Conservation (phyloP, 1,140 invertebrate species). For the Anastrepha obliqua region DNA sequence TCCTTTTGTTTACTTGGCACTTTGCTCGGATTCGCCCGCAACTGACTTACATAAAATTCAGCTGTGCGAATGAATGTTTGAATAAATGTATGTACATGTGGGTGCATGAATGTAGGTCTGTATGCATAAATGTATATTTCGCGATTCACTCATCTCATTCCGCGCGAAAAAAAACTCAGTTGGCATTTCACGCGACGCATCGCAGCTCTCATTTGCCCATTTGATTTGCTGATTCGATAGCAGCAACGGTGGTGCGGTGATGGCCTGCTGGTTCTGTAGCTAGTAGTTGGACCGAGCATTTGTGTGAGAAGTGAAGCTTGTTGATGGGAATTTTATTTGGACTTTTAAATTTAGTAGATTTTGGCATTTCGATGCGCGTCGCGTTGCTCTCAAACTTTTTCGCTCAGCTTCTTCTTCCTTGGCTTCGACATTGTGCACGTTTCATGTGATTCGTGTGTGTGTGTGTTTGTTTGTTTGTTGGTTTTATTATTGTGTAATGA, state of each 20-base stretch:
- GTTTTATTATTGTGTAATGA: neutral
- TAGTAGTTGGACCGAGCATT: neutral
- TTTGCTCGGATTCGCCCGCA: neutral
- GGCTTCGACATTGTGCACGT: neutral
- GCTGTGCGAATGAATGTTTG: too few relatives aligned
- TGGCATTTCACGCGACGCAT: too few relatives aligned
- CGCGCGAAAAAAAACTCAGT: too few relatives aligned
- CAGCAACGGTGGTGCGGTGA: neutral
- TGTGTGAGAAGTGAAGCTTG: neutral
- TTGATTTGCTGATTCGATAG: neutral
- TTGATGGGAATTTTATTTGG: neutral
- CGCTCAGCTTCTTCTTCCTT: neutral
- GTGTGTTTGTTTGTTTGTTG: neutral
- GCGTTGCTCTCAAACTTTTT: neutral
- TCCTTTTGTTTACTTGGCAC: neutral
- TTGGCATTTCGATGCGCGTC: neutral
- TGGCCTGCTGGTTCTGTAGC: conserved; percentile 2
- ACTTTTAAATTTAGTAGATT: conserved; percentile 1
- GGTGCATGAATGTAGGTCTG: too few relatives aligned
- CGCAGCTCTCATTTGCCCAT: neutral
- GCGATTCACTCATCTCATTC: too few relatives aligned
- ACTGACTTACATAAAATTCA: too few relatives aligned
- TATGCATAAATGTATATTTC: too few relatives aligned
- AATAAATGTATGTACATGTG: neutral
- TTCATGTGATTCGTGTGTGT: neutral